Conservation (phyloP, 1,140 invertebrate genomes). For the Philopotamus ludificatus region DNA sequence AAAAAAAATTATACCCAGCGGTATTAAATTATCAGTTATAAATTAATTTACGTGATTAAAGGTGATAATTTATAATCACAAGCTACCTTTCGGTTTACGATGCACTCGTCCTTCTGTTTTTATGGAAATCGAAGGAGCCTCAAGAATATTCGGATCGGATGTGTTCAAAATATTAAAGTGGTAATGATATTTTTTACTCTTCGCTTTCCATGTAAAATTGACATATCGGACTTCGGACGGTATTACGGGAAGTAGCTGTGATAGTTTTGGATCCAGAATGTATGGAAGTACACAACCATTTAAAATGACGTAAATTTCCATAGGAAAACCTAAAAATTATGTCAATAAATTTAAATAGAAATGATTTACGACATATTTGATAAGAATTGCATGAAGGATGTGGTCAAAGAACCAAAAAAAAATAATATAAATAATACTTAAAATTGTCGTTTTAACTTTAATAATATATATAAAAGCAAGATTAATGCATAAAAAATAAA, state of each 20-base stretch:
- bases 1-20: conserved; percentile 28
- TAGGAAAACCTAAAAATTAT: conserved; percentile 66
- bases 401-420: neutral
- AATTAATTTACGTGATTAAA: neutral
- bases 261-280: conserved; percentile 85
- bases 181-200: conserved; percentile 81
- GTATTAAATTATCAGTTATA: neutral
- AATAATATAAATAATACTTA: neutral
- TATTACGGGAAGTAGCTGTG: conserved; percentile 83
- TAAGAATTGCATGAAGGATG: neutral
- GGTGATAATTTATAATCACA: neutral
- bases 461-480: neutral
- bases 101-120: conserved; percentile 81
- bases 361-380: neutral
- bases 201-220: conserved; percentile 91
- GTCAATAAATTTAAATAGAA: neutral
- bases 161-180: conserved; percentile 83
- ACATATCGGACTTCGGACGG: conserved; percentile 86
- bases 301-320: conserved; percentile 85
- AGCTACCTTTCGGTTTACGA: conserved; percentile 74
- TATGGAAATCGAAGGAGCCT: conserved; percentile 83
- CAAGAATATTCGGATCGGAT: conserved; percentile 77
- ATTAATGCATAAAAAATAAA: neutral
- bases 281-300: conserved; percentile 83
- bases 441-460: neutral